Evolutionary conservation across 2,888 invertebrate species (phyloP).

Genomic region (Kryphioiulus occultus): DNA sequence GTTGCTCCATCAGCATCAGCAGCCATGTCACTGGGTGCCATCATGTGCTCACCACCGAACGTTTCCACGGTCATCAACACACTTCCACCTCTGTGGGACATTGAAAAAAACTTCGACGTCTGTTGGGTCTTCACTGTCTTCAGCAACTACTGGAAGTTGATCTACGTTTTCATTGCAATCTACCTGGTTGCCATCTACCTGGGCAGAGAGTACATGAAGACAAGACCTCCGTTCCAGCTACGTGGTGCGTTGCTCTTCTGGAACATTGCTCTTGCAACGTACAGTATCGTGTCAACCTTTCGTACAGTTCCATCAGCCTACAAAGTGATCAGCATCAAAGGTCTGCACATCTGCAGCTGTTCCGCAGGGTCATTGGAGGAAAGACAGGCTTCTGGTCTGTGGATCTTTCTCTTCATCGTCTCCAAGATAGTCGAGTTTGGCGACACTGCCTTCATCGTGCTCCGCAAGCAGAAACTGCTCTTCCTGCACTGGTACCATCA

Average conservation of each 20-base stretch:
- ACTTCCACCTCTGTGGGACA: constrained; percentile 74
- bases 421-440: neutral
- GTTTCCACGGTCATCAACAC: neutral
- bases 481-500: neutral
- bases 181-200: constrained; percentile 95
- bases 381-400: neutral
- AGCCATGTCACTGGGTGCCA: neutral
- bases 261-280: constrained; percentile 91
- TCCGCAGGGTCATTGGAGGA: constrained; percentile 64
- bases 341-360: constrained; percentile 90
- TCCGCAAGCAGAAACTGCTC: neutral
- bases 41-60: neutral
- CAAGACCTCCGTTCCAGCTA: constrained; percentile 87
- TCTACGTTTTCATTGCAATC: constrained; percentile 83
- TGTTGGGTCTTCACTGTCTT: constrained; percentile 91
- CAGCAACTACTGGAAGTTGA: constrained; percentile 94
- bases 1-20: no score
- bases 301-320: constrained; percentile 93
- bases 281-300: constrained; percentile 86
- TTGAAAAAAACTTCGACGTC: constrained; percentile 93
- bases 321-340: constrained; percentile 88
- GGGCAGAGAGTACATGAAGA: constrained; percentile 92
- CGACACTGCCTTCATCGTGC: neutral
- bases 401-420: neutral
- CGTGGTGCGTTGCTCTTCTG: constrained; percentile 88